Conservation (phyloP, 2,113 vertebrate genomes). For the Rhegmatorhina hoffmannsi region DNA sequence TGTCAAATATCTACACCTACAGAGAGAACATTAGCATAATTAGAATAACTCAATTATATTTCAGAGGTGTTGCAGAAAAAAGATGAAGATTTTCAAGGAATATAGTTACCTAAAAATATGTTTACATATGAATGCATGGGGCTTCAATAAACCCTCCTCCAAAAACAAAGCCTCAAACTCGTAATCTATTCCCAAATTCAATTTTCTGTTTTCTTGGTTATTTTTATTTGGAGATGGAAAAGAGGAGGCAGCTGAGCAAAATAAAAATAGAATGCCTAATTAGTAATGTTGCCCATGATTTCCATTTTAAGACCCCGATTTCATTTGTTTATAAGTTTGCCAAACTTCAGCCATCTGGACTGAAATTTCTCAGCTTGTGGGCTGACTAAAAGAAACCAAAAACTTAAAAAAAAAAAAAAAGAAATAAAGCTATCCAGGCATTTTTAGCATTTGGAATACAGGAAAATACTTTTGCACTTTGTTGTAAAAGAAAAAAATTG, state of each 20-base stretch:
- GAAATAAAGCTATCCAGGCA: not conserved
- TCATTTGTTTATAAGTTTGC: constrained; percentile 32
- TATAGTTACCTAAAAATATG: not conserved
- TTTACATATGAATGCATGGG: not conserved
- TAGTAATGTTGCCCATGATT: constrained; percentile 11
- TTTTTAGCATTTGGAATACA: not conserved
- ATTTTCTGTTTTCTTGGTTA: not conserved
- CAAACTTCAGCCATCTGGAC: constrained; percentile 51
- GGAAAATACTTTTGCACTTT: not conserved
- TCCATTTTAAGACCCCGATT: constrained; percentile 35
- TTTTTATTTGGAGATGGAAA: not conserved
- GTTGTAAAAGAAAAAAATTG: not conserved
- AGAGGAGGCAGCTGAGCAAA: constrained; percentile 22
- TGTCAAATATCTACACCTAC: not conserved
- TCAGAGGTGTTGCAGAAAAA: not conserved
- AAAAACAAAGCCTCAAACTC: not conserved
- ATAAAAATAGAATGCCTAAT: constrained; percentile 34
- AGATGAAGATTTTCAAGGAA: not conserved
- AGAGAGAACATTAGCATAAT: not conserved
- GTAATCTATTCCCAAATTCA: not conserved
- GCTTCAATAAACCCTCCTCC: not conserved
- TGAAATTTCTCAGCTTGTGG: constrained; percentile 2
- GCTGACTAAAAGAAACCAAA: not conserved
- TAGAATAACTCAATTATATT: not conserved
- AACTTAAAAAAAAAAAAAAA: not conserved